Percentiles rank a stretch among this genome's conserved stretches.
phyloP scores from a whole-genome alignment of 2,113 vertebrate species.

The Puma concolor region DNA sequence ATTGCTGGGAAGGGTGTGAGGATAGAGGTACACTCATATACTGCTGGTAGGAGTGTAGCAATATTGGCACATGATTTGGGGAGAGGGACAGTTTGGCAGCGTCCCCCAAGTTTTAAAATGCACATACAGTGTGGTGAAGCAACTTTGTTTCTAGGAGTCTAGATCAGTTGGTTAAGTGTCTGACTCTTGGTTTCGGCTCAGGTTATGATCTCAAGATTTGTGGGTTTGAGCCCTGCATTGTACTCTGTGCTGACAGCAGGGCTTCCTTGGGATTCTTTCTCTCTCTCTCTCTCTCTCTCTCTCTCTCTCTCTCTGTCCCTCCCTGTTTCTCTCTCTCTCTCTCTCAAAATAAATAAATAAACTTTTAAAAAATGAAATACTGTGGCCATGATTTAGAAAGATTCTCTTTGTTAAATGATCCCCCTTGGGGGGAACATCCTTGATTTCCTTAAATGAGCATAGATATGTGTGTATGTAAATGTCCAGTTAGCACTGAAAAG shows the following conservation, averaged over 20 bases:
- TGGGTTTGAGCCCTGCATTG: too few relatives aligned
- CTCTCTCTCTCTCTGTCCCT: too few relatives aligned
- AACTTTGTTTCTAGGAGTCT: not conserved
- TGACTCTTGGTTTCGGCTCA: too few relatives aligned
- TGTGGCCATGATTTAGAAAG: not conserved
- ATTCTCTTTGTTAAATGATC: not conserved
- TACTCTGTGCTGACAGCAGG: too few relatives aligned
- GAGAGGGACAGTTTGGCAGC: not conserved
- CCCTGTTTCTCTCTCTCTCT: too few relatives aligned
- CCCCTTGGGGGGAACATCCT: accelerated
- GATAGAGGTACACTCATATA: not conserved
- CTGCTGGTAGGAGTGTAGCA: not conserved
- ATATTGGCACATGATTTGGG: not conserved
- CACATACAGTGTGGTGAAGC: not conserved
- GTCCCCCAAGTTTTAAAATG: not conserved
- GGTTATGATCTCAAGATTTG: too few relatives aligned
- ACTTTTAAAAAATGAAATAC: not conserved
- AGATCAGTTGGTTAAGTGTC: not conserved
- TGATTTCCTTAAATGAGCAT: not conserved
- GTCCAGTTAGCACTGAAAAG: not conserved
- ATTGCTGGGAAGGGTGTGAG: not conserved
- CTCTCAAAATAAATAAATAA: too few relatives aligned
- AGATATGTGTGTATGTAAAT: not conserved
- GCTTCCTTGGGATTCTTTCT: too few relatives aligned
- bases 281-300: too few relatives aligned